Percentiles rank a stretch among this genome's conserved stretches.
phyloP scores from a whole-genome alignment of 2,888 invertebrate species.

The Tanypteryx hageni region DNA sequence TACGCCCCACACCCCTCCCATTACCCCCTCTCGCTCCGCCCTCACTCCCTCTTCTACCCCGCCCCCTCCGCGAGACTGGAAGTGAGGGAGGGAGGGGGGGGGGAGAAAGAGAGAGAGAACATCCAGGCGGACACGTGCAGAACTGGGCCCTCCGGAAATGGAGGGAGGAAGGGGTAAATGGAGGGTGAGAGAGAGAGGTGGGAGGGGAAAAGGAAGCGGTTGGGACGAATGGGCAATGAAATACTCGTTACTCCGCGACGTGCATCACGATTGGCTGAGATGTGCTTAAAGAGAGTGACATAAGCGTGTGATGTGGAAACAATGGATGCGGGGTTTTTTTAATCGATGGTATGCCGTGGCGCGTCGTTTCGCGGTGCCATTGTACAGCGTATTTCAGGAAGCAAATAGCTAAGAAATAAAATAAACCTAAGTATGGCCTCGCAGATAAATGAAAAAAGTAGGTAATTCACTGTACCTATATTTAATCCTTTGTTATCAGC shows the following conservation, averaged over 20 bases:
- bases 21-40: background rate
- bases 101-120: too few species aligned
- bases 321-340: background rate
- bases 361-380: background rate
- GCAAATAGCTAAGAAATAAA: too few species aligned
- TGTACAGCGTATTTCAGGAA: background rate
- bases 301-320: background rate
- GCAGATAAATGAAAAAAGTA: too few species aligned
- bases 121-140: background rate
- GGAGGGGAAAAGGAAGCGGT: background rate
- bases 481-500: too few species aligned
- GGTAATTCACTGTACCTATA: too few species aligned
- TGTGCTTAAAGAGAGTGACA: background rate
- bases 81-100: too few species aligned
- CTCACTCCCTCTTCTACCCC: background rate
- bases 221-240: background rate
- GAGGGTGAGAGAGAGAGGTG: background rate
- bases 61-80: background rate
- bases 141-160: conserved; percentile 17
- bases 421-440: too few species aligned
- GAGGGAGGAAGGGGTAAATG: too few species aligned
- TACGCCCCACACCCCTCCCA: background rate
- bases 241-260: background rate
- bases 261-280: background rate
- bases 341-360: background rate